Evolutionary conservation across 2,888 invertebrate genomes (phyloP).

Genomic region (Lumbricus terrestris): DNA sequence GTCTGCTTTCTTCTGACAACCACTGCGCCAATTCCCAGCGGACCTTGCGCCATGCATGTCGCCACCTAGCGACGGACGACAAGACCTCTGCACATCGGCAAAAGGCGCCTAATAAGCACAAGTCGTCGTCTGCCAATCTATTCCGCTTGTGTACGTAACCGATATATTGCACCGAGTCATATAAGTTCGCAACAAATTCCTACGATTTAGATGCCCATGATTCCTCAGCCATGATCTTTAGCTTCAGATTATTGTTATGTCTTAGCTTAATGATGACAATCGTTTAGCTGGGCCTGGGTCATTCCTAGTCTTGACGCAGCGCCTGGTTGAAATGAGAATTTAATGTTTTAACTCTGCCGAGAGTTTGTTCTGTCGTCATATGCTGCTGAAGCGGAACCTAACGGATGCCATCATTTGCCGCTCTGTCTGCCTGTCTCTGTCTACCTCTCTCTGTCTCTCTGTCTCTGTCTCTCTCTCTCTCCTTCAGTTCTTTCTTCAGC

Average conservation of each 20-base stretch:
- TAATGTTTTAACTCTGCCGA: too few relatives aligned
- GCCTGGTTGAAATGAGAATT: too few relatives aligned
- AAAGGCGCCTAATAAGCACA: conserved; percentile 3
- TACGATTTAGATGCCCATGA: neutral
- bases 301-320: too few relatives aligned
- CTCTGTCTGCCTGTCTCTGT: too few relatives aligned
- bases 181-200: neutral
- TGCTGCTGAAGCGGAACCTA: too few relatives aligned
- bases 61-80: neutral
- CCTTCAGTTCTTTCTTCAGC: too few relatives aligned
- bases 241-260: neutral
- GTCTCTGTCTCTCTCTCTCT: too few relatives aligned
- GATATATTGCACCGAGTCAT: neutral
- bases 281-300: neutral
- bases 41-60: neutral
- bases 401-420: too few relatives aligned
- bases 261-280: neutral
- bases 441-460: too few relatives aligned
- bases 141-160: neutral
- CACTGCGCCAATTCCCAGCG: neutral
- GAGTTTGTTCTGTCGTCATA: too few relatives aligned
- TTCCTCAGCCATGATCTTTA: neutral
- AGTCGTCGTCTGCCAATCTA: neutral
- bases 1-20: neutral
- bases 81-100: neutral